Base-by-base conservation (phyloP, 2,797 vertebrate genomes). In the Heterohyrax brucei region DNA sequence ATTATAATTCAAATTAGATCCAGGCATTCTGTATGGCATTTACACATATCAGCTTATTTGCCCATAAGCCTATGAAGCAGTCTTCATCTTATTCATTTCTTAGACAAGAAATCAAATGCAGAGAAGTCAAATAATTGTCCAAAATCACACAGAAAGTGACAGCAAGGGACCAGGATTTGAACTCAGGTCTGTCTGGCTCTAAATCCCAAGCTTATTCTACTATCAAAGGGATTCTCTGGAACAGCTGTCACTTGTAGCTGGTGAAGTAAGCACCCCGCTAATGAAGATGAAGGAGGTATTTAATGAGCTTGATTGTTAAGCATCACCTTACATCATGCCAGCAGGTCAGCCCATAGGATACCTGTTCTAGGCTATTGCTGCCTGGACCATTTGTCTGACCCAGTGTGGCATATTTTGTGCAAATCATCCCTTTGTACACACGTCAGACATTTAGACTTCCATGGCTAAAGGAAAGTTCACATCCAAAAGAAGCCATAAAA, bases 1-100 rank as follows among this genome's bases (percentile, higher is more conserved):
- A 76, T 44, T 88, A 22, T 62, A 92, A 44, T 92, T 78, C 18
- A 83, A 78, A 88, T 72, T 44, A 72, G 80, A 84, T 70, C 24
- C 10, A 70, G 68, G 2, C 68, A 33, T 33, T n/a, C 14, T 33
- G 28, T 13, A n/a, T 5, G 66, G 18, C 70, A 72, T 46, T 10
- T 75, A 64, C 24, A 46, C 1, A 39, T 12, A 68, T 68, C 61
- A 75, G 48, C 62, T 68, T 82, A 48, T 82, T 64, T 88, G 26
- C 59, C 50, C 62, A 80, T 80, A 86, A 64, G 68, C 75, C 68
- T 93, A 7, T 39, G 59, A 85, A 24, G 24, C 2, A 59, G 73
- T 7, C 44, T 76, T 88, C 18, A 10, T 85, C 89, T 70, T 62
- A 12, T 76, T 1, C 80, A 56, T 81, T 89, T 81, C 70, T 70